Percentiles rank a stretch among this genome's conserved stretches.
phyloP scores from a whole-genome alignment of 2,888 invertebrate species.

The Tricholauxania praeusta region DNA sequence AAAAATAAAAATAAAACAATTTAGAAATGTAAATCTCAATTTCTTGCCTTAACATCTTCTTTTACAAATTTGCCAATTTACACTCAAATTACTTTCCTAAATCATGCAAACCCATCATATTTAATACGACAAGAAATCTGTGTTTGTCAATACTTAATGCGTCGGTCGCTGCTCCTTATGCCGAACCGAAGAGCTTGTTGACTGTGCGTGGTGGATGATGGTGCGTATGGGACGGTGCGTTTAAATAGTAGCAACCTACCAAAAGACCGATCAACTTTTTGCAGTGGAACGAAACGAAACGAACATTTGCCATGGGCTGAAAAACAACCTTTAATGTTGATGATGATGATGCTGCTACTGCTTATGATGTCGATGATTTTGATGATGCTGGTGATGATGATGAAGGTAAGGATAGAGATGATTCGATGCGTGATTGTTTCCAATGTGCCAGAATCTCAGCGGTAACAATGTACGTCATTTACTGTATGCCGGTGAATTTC shows the following conservation, averaged over 20 bases:
- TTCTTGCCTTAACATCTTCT: slow-evolving; percentile 7
- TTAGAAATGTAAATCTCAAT: too few species aligned
- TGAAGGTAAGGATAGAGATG: not conserved
- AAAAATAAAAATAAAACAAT: too few species aligned
- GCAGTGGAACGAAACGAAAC: slow-evolving; percentile 26
- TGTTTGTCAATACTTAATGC: not conserved
- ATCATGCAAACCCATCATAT: slow-evolving; percentile 4
- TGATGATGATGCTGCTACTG: not conserved
- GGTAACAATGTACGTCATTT: not conserved
- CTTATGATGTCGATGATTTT: not conserved
- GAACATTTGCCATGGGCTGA: slow-evolving; percentile 12
- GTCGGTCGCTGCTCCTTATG: not conserved
- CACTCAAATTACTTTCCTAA: slow-evolving; percentile 26
- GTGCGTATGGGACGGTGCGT: not conserved
- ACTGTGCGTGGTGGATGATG: too few species aligned
- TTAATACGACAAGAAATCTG: slow-evolving; percentile 11
- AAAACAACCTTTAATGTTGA: not conserved
- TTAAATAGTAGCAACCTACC: slow-evolving; percentile 3
- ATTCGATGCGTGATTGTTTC: not conserved
- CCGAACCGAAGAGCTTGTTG: too few species aligned
- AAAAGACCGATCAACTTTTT: not conserved
- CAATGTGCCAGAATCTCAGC: not conserved
- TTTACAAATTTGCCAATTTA: slow-evolving; percentile 20
- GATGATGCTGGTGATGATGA: not conserved
- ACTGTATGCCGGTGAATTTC: not conserved